Evolutionary conservation across 2,797 vertebrate genomes (phyloP).

Genomic region (Mionectes olivaceus): DNA sequence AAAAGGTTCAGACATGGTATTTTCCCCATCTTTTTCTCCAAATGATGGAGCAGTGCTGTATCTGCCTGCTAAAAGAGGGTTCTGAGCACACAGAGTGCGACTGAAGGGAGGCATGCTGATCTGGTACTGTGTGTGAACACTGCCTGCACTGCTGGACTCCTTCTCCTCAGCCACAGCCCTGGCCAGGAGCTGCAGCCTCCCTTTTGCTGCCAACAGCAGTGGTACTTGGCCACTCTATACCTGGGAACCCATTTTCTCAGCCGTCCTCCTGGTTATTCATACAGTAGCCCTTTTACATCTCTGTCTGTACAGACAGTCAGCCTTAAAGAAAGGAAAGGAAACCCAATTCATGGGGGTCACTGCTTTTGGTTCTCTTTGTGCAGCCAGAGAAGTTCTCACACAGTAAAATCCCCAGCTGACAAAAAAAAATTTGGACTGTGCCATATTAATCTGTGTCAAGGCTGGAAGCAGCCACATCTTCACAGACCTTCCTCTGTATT

Average conservation of each 20-base stretch:
- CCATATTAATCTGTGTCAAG: not conserved
- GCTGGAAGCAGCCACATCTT: not conserved
- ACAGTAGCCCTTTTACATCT: not conserved
- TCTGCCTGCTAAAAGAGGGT: not conserved
- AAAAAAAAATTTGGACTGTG: not conserved
- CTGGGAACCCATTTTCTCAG: not conserved
- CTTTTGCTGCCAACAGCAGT: not conserved
- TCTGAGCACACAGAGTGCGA: fast-evolving
- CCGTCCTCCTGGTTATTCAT: not conserved
- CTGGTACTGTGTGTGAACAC: fast-evolving
- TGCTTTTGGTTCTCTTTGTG: not conserved
- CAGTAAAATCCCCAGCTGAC: not conserved
- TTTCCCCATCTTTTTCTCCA: not conserved
- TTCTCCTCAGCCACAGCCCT: not conserved
- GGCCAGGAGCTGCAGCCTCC: not conserved
- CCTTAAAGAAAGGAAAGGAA: not conserved
- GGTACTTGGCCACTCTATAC: not conserved
- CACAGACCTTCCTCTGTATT: not conserved
- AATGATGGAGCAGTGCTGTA: not conserved
- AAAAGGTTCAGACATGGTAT: not conserved
- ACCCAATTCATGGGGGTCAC: not conserved
- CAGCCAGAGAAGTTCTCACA: not conserved
- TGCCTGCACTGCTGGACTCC: not conserved
- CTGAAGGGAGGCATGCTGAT: not conserved
- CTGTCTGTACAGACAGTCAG: not conserved